These are phyloP conservation scores for Melolontha melolontha DNA, from an alignment of 2,888 invertebrate species.

Conservation along the genomic window DNA sequence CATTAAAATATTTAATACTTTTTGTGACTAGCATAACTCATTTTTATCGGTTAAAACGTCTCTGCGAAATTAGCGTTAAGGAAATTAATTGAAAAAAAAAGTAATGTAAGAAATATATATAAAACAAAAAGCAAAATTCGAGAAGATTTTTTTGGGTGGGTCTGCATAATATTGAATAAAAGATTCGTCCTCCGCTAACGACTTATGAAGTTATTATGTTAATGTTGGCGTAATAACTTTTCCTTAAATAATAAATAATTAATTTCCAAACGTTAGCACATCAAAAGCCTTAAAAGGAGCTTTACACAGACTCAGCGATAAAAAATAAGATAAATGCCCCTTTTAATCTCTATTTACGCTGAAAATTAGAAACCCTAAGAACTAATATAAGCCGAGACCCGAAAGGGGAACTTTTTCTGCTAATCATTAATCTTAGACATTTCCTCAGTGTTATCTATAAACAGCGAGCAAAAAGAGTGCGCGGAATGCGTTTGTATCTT, in stretches of 20 bases:
- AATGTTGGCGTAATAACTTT: slow-evolving; percentile 5
- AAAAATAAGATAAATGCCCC: slow-evolving; percentile 39
- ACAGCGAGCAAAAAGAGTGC: slow-evolving; percentile 32
- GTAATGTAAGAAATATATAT: no score
- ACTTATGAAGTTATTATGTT: slow-evolving; percentile 7
- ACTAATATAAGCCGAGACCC: slow-evolving; percentile 36
- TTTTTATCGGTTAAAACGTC: no score
- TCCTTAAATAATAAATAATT: slow-evolving; percentile 37
- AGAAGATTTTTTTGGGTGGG: no score
- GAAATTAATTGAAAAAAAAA: no score
- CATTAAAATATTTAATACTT: no score
- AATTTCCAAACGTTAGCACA: slow-evolving; percentile 28
- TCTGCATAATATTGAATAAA: background rate
- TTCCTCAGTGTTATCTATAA: slow-evolving; percentile 38
- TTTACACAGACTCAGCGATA: slow-evolving; percentile 6
- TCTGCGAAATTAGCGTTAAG: no score
- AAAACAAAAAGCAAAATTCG: no score
- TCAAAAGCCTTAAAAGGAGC: slow-evolving; percentile 25
- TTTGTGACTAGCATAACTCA: no score
- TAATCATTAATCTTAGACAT: slow-evolving; percentile 39
- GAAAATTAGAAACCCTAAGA: slow-evolving; percentile 40
- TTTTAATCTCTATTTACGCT: slow-evolving; percentile 38
- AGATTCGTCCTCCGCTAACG: background rate
- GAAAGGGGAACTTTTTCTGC: slow-evolving; percentile 35
- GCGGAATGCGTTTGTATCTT: slow-evolving; percentile 30